Evolutionary conservation across 2,113 vertebrate species (phyloP), one percentile per base, ranked within the genome.

Genomic region (Xenopus borealis): DNA sequence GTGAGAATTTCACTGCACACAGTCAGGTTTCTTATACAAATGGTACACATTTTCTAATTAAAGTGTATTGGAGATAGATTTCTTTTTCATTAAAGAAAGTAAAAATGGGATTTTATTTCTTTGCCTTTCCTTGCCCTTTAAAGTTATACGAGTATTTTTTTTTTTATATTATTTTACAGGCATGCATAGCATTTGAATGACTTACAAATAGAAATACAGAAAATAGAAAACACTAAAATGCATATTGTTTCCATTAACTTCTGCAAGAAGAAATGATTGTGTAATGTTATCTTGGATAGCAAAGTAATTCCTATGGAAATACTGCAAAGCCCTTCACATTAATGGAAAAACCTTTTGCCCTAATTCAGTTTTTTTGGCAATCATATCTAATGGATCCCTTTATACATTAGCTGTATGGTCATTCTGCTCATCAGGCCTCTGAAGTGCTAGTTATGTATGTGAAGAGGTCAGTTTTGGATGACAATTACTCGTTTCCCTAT

Each of bases 311-410:
- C 30, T 27, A 63, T 17, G 30, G 45, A 30, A 27, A 66, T 66
- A 74, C 65, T 66, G 53, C 63, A 27, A 57, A 52, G 63, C 16
- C 63, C 72, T 74, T 53, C 62, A 74, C 18, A 58, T 66, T 74
- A 74, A 72, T 72, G 71, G 71, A 74, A 74, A 66, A 58, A 12
- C 30, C 52, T 59, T 74, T 74, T 59, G 62, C 33, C 72, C 63
- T 74, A 74, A 74, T 66, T 74, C 72, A 74, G 62, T 66, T 66
- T 74, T 40, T 40, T 74, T 74, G 53, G 53, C 72, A 74, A 74
- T 74, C 72, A 74, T 59, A 66, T 66, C 14, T 74, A 74, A 74
- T 66, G 72, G 72, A 74, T 66, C 63, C 58, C 40, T 59, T 74
- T 74, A 66, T 58, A 50, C 63, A 74, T 66, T 74, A 57, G 63